phyloP scores from a whole-genome alignment of 2,113 vertebrate genomes.

The Oncorhynchus keta region DNA sequence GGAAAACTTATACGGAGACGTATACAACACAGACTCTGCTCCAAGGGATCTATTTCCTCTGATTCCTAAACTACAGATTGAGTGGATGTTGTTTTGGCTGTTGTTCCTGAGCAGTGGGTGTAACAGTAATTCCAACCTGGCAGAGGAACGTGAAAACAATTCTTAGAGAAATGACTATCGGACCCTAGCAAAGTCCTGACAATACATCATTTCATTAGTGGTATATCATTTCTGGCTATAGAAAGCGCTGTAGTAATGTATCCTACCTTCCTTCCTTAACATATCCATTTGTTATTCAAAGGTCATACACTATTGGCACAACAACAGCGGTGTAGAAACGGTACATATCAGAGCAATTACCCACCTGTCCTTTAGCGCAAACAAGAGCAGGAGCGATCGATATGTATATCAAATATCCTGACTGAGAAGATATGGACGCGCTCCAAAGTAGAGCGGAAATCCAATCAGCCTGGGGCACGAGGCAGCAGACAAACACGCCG shows the following conservation, averaged over 20 bases:
- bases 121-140: slow-evolving; percentile 15
- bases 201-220: slow-evolving; percentile 41
- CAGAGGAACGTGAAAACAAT: slow-evolving; percentile 4
- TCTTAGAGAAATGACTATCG: slow-evolving; percentile 10
- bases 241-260: slow-evolving; percentile 16
- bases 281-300: slow-evolving; percentile 41
- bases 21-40: too few relatives aligned
- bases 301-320: slow-evolving; percentile 49
- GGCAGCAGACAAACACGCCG: background rate
- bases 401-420: slow-evolving; percentile 49
- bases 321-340: slow-evolving; percentile 23
- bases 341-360: slow-evolving; percentile 44
- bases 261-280: slow-evolving; percentile 8
- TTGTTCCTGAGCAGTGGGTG: slow-evolving; percentile 25
- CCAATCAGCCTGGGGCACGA: slow-evolving; percentile 25
- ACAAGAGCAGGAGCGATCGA: slow-evolving; percentile 40
- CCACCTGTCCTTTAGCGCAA: slow-evolving; percentile 37
- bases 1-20: too few relatives aligned
- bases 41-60: background rate
- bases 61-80: slow-evolving; percentile 19
- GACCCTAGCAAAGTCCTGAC: slow-evolving; percentile 6
- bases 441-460: slow-evolving; percentile 24
- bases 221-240: slow-evolving; percentile 41
- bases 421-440: slow-evolving; percentile 17
- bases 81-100: slow-evolving; percentile 28